A percentile compares a stretch with the other conserved stretches of the same genome.
phyloP scores from a whole-genome alignment of 2,888 invertebrate species.

The Xestobium rufovillosum region DNA sequence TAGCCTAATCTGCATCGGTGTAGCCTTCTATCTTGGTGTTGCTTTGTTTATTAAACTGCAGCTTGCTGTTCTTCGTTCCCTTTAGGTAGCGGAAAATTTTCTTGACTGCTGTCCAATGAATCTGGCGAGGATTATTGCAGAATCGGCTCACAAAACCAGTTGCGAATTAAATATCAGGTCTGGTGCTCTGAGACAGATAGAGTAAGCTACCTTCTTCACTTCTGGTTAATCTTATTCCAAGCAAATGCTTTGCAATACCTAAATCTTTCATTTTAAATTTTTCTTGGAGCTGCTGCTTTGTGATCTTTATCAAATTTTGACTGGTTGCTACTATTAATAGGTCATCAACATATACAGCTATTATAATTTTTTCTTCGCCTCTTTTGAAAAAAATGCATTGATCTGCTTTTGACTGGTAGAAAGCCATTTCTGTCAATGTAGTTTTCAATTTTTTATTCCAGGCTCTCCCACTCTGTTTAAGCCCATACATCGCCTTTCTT shows the following conservation, averaged over 20 bases:
- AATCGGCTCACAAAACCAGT: not conserved
- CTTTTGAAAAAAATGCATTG: not conserved
- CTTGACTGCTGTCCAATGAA: not conserved
- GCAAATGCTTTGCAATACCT: not conserved
- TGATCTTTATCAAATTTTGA: not conserved
- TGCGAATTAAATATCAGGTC: not conserved
- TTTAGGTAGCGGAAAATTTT: not conserved
- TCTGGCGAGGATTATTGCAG: not conserved
- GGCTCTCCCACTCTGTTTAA: not conserved
- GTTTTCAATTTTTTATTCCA: not conserved
- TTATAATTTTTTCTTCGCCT: not conserved
- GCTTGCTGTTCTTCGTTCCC: not conserved
- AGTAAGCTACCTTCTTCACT: slow-evolving; percentile 1
- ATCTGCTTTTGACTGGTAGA: not conserved
- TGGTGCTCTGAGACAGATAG: not conserved
- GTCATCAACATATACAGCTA: not conserved
- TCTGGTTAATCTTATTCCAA: not conserved
- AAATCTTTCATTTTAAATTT: slow-evolving; percentile 1
- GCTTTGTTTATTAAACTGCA: not conserved
- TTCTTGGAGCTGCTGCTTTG: not conserved
- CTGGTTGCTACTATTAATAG: not conserved
- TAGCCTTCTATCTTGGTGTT: not conserved
- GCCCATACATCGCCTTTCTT: not conserved
- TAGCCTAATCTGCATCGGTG: slow-evolving; percentile 1
- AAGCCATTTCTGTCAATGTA: not conserved